Conservation (phyloP, 2,797 vertebrate genomes). For the Micropoecilia bifurca region DNA sequence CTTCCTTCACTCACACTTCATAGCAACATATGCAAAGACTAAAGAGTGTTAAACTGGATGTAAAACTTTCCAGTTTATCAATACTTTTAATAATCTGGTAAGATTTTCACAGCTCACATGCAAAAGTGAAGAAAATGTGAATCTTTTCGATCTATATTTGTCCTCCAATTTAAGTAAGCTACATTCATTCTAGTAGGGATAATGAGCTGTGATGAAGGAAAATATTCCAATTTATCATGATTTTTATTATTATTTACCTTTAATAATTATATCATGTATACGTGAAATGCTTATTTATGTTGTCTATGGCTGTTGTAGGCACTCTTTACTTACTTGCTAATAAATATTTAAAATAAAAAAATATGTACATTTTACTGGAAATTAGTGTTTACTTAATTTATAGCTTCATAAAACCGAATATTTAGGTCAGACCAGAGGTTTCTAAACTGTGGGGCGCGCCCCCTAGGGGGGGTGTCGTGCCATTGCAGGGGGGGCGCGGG, state of each 20-base stretch:
- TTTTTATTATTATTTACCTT: background rate
- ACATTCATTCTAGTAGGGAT: background rate
- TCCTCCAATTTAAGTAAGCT: background rate
- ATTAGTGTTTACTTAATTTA: background rate
- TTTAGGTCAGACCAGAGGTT: too few relatives aligned
- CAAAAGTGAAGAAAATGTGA: background rate
- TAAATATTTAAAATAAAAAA: background rate
- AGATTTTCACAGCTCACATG: background rate
- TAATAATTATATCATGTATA: too few relatives aligned
- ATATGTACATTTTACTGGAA: background rate
- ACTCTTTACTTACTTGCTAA: background rate
- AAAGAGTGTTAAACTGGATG: background rate
- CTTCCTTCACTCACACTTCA: background rate
- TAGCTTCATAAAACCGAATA: too few relatives aligned
- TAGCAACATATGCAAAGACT: background rate
- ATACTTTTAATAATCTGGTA: background rate
- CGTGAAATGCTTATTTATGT: background rate
- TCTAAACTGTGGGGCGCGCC: too few relatives aligned
- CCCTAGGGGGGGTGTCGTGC: too few relatives aligned
- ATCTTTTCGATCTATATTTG: background rate
- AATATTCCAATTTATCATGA: background rate
- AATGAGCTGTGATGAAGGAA: background rate
- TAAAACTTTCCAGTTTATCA: background rate
- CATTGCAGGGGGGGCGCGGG: too few relatives aligned
- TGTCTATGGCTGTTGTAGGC: background rate